Evolutionary conservation across 30 jellyfish, hydroid and myxozoan genomes (phyloP).

Genomic region (Aurelia aurita complex sp. Pacific): DNA sequence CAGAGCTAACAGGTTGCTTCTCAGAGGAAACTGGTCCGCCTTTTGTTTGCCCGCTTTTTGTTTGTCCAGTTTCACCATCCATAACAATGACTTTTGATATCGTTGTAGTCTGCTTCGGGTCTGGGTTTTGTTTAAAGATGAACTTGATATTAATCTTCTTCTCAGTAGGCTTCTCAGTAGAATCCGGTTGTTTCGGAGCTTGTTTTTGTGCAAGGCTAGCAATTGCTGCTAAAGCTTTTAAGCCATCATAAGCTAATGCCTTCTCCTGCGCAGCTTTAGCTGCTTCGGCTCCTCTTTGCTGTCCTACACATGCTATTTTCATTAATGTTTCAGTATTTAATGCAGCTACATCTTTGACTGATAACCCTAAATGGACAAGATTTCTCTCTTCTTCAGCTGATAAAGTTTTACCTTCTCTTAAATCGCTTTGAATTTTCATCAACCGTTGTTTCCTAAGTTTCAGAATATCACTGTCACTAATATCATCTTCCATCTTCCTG

Average conservation of each 20-base stretch:
- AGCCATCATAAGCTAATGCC: background rate
- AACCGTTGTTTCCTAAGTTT: constrained; percentile 36
- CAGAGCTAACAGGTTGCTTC: too few relatives aligned
- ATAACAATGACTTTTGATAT: background rate
- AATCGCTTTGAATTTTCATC: constrained; percentile 25
- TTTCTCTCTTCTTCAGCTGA: constrained; percentile 42
- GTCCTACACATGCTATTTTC: background rate
- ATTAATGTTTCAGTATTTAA: background rate
- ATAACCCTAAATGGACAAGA: constrained; percentile 39
- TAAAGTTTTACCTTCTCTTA: constrained; percentile 41
- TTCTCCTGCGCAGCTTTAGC: background rate
- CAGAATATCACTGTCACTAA: constrained; percentile 39
- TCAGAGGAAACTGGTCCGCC: too few relatives aligned
- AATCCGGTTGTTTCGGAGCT: background rate
- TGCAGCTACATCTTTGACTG: constrained; percentile 17
- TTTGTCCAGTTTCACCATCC: background rate
- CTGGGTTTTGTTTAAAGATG: background rate
- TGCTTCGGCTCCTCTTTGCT: background rate
- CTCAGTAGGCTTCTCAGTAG: background rate
- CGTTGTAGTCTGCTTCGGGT: background rate
- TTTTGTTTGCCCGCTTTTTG: too few relatives aligned
- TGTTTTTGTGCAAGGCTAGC: constrained; percentile 19
- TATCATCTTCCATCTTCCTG: background rate
- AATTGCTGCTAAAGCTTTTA: constrained; percentile 17
- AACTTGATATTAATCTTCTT: background rate